Conservation (phyloP, 2,888 invertebrate species). For the Nemotelus pantherinus region DNA sequence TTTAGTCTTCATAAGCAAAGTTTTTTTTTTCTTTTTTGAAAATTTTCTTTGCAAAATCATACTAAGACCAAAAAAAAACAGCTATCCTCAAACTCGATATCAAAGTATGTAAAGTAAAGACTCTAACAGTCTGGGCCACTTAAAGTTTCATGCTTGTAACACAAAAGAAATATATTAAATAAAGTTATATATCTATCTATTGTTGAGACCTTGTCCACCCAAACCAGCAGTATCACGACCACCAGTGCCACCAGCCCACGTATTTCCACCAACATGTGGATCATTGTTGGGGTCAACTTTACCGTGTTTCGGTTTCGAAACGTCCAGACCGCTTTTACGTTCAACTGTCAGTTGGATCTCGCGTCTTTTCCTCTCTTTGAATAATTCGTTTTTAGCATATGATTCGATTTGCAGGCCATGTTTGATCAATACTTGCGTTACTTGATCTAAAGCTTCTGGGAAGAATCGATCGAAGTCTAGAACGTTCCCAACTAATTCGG, state of each 20-base stretch:
- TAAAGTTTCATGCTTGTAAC: too few species aligned
- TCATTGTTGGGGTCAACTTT: slow-evolving; percentile 89
- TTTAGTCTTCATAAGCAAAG: too few species aligned
- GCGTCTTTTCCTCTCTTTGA: slow-evolving; percentile 64
- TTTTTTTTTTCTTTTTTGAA: too few species aligned
- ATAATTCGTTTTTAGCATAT: slow-evolving; percentile 62
- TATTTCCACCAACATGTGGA: slow-evolving; percentile 96
- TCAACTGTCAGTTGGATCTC: slow-evolving; percentile 80
- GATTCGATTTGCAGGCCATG: slow-evolving; percentile 85
- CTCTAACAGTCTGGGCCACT: too few species aligned
- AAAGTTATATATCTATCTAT: too few species aligned
- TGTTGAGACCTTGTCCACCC: slow-evolving; percentile 82
- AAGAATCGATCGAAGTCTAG: slow-evolving; percentile 96
- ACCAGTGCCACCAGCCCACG: slow-evolving; percentile 96
- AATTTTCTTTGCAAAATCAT: too few species aligned
- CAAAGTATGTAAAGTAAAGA: too few species aligned
- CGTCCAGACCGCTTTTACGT: slow-evolving; percentile 72
- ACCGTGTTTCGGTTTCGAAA: slow-evolving; percentile 85
- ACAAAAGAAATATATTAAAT: too few species aligned
- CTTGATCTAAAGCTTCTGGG: slow-evolving; percentile 82
- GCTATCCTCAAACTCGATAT: too few species aligned
- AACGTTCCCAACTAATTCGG: slow-evolving; percentile 89
- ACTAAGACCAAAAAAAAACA: too few species aligned
- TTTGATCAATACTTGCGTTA: slow-evolving; percentile 83
- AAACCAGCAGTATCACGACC: slow-evolving; percentile 95